Percentiles rank a stretch among this genome's conserved stretches.
Evolutionary conservation across 2,113 vertebrate species (phyloP).

Genomic region (Alexandromys fortis): DNA sequence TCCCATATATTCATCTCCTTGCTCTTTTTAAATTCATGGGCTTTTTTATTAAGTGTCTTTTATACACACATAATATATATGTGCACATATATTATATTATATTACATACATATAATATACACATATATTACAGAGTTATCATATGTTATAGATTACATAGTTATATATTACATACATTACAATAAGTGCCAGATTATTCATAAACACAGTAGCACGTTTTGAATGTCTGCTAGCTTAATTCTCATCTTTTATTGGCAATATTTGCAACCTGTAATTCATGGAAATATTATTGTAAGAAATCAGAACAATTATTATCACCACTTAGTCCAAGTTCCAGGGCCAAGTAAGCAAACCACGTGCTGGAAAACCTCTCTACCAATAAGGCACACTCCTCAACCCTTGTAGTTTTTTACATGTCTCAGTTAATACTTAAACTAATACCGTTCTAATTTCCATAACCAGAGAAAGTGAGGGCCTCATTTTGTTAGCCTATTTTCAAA

Average conservation of each 20-base stretch:
- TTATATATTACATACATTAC: neutral
- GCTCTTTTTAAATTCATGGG: neutral
- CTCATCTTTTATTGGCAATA: neutral
- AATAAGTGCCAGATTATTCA: neutral
- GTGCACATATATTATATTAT: too few relatives aligned
- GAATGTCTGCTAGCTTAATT: neutral
- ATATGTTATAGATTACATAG: too few relatives aligned
- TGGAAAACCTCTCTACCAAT: too few relatives aligned
- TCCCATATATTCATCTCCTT: neutral
- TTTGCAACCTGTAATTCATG: neutral
- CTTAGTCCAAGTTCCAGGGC: neutral
- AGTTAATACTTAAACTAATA: neutral
- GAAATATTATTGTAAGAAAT: neutral
- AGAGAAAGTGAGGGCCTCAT: neutral
- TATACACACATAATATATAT: too few relatives aligned
- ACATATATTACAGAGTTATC: too few relatives aligned
- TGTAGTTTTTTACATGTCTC: neutral
- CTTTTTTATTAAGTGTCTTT: neutral
- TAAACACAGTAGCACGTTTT: neutral
- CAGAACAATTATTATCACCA: neutral
- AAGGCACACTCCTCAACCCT: neutral
- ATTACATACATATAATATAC: too few relatives aligned
- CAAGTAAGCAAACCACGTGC: accelerated
- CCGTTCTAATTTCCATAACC: neutral
- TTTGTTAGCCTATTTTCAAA: neutral